These are phyloP conservation scores for Dromaius novaehollandiae DNA, from an alignment of 2,113 vertebrate species.

Conservation along the genomic window DNA sequence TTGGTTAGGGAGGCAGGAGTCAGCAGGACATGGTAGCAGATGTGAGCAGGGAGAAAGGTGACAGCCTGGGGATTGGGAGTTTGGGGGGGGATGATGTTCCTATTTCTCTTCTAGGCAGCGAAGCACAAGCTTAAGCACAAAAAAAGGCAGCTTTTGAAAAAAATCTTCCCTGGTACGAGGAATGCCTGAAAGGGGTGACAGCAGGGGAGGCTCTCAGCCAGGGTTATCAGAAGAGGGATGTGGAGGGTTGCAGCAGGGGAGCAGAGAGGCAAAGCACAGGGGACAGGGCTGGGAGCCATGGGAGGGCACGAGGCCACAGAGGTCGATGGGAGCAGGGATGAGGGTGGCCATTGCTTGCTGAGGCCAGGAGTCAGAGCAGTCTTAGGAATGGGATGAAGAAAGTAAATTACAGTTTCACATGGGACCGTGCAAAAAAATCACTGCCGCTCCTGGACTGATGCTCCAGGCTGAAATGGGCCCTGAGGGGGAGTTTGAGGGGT, in stretches of 20 bases:
- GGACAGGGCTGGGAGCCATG: neutral
- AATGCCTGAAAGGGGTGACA: neutral
- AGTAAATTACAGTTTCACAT: accelerated
- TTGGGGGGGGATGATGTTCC: neutral
- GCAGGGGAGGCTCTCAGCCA: neutral
- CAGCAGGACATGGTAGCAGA: neutral
- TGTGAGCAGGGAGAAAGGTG: accelerated
- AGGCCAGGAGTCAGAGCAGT: neutral
- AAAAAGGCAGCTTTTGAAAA: neutral
- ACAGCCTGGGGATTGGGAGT: neutral
- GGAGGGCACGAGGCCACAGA: neutral
- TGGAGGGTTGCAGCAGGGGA: neutral
- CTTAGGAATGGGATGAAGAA: neutral
- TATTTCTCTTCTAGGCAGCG: neutral
- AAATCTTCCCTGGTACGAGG: accelerated
- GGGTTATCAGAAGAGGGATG: neutral
- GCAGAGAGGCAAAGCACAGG: accelerated
- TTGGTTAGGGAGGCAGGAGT: neutral
- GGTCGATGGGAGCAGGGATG: neutral
- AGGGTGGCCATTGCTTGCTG: neutral
- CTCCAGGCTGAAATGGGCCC: neutral
- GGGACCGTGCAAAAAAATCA: neutral
- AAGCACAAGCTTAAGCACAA: neutral
- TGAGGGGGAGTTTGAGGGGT: neutral
- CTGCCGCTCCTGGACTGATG: neutral